A percentile compares a stretch with the other conserved stretches of the same genome.
Conservation (phyloP, 2,797 vertebrate species). For the Rhynchotus rufescens region DNA sequence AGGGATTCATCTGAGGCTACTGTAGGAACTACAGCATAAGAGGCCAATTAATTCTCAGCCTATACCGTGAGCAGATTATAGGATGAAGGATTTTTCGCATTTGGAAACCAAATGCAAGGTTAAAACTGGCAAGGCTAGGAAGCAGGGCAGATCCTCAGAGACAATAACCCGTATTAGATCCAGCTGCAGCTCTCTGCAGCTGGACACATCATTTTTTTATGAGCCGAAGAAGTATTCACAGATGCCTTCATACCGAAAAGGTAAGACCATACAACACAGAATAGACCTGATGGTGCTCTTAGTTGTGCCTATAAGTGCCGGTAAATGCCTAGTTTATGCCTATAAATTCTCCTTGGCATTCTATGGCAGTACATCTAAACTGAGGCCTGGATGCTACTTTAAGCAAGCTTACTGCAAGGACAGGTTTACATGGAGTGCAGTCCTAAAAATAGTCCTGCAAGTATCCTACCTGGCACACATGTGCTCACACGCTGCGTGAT, state of each 20-base stretch:
- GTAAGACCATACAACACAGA: neutral
- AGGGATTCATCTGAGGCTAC: neutral
- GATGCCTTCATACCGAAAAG: neutral
- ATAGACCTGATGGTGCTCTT: neutral
- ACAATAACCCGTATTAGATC: neutral
- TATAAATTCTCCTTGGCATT: neutral
- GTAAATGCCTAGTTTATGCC: too few species aligned
- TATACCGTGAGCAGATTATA: neutral
- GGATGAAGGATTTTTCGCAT: neutral
- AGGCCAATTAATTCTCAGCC: conserved; percentile 1
- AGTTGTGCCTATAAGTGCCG: neutral
- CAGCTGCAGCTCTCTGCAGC: neutral
- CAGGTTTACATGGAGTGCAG: neutral
- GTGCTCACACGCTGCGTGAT: neutral
- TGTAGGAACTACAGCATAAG: neutral
- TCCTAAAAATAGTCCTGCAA: neutral
- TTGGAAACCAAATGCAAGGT: neutral
- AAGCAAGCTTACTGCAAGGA: neutral
- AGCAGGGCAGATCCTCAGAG: neutral
- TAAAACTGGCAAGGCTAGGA: neutral
- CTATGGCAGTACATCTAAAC: neutral
- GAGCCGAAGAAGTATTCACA: neutral
- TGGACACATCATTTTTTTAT: neutral
- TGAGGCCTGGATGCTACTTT: neutral
- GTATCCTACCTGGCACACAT: neutral